Base-by-base conservation (phyloP, 2,888 invertebrate genomes). In the Cepaea hortensis region DNA sequence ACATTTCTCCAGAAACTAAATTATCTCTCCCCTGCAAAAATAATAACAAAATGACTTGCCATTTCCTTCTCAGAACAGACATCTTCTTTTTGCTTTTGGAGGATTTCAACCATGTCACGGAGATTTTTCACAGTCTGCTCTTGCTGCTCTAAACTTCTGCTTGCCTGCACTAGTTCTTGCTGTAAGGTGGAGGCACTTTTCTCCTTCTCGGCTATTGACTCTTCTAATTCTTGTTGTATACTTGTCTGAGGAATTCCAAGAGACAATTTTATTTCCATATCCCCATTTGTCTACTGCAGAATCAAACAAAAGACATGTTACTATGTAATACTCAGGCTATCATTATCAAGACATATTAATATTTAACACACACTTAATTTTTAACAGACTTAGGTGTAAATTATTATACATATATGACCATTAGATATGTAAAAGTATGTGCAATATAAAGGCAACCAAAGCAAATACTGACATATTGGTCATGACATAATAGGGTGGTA, bases 211-310 rank as follows among this genome's bases (percentile, higher is more conserved):
- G 90, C 89, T 79, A 90, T 91, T 9, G 91, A 91, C 20, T 92
- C 91, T 81, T 91, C 90, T 80, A 92, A 86, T 87, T 92, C 92
- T 87, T 92, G 92, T 72, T 91, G 91, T 9, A 92, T 90, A 65
- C 91, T 91, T 55, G 92, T 90, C 92, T 92, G 89, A 20, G 35
- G 62, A 46, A 79, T 4, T 7, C 50, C 50, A 55, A 4, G 13
- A 79, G 35, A 35, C 35, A 35, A 35, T 35, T 35, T 35, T 35
- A 35, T 35, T 35, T 35, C 35, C 35, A 35, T 35, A 35, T 35
- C 35, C 35, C 35, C 35, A 35, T 35, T 35, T 35, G 35, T 1
- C 1, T 1, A 35, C 35, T 35, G 35, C 35, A 35, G 35, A 0
- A 35, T 0, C 0, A 35, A 35, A 35, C 35, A 35, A 35, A 1